A percentile compares a stretch with the other conserved stretches of the same genome.
Conservation (phyloP, 2,797 vertebrate genomes). For the Lepidocolaptes lacrymiger region DNA sequence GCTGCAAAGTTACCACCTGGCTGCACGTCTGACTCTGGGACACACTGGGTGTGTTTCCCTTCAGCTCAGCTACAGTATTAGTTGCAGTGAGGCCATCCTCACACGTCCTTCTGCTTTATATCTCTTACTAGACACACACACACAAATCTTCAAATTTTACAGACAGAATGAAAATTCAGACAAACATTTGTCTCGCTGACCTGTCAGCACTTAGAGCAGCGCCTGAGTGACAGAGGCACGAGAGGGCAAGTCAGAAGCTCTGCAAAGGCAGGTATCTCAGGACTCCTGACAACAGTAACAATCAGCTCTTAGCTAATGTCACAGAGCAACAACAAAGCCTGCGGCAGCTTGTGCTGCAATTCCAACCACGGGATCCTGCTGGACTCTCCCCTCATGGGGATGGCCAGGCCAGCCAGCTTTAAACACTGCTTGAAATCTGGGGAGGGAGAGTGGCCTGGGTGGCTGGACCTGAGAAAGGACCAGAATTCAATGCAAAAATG, state of each 20-base stretch:
- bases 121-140: background rate
- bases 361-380: background rate
- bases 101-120: background rate
- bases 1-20: background rate
- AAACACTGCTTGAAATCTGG: background rate
- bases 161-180: conserved; percentile 30
- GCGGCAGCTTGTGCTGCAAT: background rate
- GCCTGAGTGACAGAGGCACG: background rate
- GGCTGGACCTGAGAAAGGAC: background rate
- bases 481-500: background rate
- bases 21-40: conserved; percentile 17
- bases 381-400: background rate
- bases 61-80: background rate
- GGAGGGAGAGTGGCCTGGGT: background rate
- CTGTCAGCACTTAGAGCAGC: background rate
- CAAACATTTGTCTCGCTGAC: conserved; percentile 39
- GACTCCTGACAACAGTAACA: conserved; percentile 9
- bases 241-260: background rate
- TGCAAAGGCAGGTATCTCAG: conserved; percentile 7
- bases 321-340: conserved; percentile 27
- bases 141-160: conserved; percentile 26
- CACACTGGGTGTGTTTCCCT: background rate
- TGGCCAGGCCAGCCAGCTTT: background rate
- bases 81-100: background rate
- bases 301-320: conserved; percentile 12